phyloP scores from a whole-genome alignment of 2,797 vertebrate species.

The Distichodus sexfasciatus region DNA sequence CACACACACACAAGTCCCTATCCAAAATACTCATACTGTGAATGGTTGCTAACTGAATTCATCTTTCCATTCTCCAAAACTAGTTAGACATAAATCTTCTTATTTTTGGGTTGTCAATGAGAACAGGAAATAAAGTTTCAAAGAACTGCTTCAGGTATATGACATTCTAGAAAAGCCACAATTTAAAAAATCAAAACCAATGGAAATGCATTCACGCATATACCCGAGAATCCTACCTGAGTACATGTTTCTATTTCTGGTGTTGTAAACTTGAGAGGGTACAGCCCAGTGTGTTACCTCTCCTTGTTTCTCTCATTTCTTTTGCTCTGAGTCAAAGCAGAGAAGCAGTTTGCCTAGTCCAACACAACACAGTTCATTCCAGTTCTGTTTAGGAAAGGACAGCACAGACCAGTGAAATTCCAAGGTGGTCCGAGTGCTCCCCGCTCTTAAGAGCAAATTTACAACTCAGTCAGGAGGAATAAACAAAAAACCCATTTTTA shows the following conservation, averaged over 20 bases:
- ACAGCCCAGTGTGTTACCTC: background rate
- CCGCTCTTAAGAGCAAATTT: too few relatives aligned
- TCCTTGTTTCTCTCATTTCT: background rate
- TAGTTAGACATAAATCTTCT: background rate
- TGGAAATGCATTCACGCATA: constrained; percentile 16
- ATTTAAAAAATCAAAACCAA: background rate
- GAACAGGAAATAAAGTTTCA: background rate
- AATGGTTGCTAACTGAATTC: too few relatives aligned
- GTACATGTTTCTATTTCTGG: background rate
- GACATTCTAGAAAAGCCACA: constrained; percentile 1
- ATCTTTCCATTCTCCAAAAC: too few relatives aligned
- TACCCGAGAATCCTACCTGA: constrained; percentile 26
- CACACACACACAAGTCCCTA: background rate
- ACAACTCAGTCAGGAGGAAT: too few relatives aligned
- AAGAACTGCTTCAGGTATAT: background rate
- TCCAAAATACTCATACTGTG: too few relatives aligned
- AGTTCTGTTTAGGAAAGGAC: constrained; percentile 3
- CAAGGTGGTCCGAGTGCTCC: background rate
- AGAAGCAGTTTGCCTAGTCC: constrained; percentile 14
- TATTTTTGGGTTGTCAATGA: background rate
- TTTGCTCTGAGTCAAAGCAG: constrained; percentile 8
- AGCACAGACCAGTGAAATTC: constrained; percentile 12
- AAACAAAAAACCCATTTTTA: too few relatives aligned
- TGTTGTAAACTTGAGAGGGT: background rate
- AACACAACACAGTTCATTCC: constrained; percentile 23